A percentile compares a stretch with the other conserved stretches of the same genome.
phyloP scores from a whole-genome alignment of 1,140 invertebrate species.

The Callitettix versicolor region DNA sequence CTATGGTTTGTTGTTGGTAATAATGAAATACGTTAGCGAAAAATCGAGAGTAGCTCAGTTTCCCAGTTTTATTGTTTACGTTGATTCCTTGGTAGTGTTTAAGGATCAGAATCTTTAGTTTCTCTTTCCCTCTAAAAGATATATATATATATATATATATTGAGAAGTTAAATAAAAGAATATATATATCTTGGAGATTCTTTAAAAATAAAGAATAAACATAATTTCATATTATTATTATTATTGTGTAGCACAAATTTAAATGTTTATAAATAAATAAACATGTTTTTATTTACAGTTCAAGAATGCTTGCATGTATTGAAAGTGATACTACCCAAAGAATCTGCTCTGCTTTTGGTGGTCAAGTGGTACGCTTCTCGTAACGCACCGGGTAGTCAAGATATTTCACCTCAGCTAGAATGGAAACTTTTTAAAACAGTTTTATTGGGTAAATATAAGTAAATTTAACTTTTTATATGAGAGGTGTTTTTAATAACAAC shows the following conservation, averaged over 20 bases:
- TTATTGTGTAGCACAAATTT: no score
- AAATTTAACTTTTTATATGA: no score
- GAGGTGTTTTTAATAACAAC: no score
- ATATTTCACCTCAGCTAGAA: constrained; percentile 64
- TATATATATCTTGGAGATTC: background rate
- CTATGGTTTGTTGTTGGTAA: no score
- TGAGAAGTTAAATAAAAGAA: background rate
- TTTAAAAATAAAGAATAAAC: background rate
- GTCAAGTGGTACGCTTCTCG: constrained; percentile 77
- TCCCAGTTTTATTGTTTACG: no score
- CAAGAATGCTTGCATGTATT: constrained; percentile 58
- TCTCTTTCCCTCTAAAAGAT: background rate
- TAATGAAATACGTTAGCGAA: no score
- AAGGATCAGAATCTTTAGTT: no score
- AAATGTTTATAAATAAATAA: no score
- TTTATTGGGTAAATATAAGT: constrained; percentile 37
- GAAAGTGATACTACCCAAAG: constrained; percentile 59
- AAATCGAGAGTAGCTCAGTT: no score
- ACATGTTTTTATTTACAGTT: constrained; percentile 36
- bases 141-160: background rate
- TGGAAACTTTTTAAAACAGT: constrained; percentile 68
- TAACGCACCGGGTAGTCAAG: constrained; percentile 75
- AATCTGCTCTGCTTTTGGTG: constrained; percentile 62
- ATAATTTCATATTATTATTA: no score
- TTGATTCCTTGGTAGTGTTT: no score